phyloP scores from a whole-genome alignment of 2,888 invertebrate genomes.

The Ellobium chinense region DNA sequence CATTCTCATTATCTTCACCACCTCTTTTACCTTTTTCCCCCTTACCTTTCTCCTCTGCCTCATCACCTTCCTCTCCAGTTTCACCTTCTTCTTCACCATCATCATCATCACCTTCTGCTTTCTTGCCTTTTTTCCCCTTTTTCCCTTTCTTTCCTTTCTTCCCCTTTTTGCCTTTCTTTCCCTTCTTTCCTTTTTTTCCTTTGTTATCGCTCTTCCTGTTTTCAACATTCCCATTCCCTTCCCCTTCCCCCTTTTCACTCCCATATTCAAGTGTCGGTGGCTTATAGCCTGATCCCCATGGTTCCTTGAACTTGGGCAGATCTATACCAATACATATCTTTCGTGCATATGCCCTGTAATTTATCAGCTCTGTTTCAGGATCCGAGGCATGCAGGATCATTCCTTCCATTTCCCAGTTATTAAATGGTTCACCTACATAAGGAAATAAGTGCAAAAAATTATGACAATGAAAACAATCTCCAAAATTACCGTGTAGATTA shows the following conservation, averaged over 20 bases:
- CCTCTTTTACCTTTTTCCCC: neutral
- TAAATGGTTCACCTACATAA: conserved; percentile 27
- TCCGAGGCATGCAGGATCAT: conserved; percentile 6
- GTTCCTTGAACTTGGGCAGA: neutral
- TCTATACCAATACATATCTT: neutral
- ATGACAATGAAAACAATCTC: too few relatives aligned
- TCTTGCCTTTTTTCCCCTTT: neutral
- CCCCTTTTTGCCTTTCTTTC: neutral
- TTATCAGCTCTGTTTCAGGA: neutral
- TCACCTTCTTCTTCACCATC: neutral
- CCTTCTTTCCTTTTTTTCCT: conserved; percentile 9
- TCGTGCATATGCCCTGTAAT: conserved; percentile 32
- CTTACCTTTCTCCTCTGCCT: too few relatives aligned
- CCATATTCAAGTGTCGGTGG: neutral
- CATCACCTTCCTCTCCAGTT: neutral
- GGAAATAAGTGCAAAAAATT: too few relatives aligned
- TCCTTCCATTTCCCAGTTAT: conserved; percentile 15
- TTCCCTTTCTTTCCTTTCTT: neutral
- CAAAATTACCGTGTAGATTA: too few relatives aligned
- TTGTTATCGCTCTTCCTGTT: neutral
- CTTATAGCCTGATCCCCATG: conserved; percentile 10
- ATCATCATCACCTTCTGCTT: neutral
- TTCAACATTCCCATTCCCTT: neutral
- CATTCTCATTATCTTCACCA: neutral
- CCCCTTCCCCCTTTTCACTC: neutral